phyloP scores from a whole-genome alignment of 2,797 vertebrate species.

The Ctenochaetus hawaiiensis region DNA sequence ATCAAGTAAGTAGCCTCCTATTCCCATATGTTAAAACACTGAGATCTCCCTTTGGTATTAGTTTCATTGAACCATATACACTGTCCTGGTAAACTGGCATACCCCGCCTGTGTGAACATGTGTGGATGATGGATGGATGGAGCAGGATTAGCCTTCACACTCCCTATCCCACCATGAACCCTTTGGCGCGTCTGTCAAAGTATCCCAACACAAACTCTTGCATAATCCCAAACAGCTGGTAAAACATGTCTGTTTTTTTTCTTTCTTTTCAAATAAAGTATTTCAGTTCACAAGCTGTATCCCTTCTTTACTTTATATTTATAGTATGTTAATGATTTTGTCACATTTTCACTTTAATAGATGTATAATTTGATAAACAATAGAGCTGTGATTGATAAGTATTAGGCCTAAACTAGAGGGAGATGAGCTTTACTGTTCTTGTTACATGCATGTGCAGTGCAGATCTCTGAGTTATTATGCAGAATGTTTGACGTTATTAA shows the following conservation, averaged over 20 bases:
- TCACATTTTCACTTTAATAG: background rate
- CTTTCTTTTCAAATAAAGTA: background rate
- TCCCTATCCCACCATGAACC: slow-evolving; percentile 39
- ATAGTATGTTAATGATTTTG: background rate
- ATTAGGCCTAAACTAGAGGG: no score
- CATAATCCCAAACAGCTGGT: slow-evolving; percentile 67
- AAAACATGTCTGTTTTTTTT: slow-evolving; percentile 25
- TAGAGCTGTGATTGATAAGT: no score
- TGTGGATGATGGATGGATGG: slow-evolving; percentile 21
- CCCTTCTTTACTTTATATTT: background rate
- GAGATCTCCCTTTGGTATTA: background rate
- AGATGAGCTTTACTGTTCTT: no score
- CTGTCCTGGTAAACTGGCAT: slow-evolving; percentile 3
- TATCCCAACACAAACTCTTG: slow-evolving; percentile 38
- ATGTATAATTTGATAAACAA: no score
- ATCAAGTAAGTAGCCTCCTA: slow-evolving; percentile 91
- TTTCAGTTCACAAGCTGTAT: slow-evolving; percentile 23
- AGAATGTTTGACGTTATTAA: no score
- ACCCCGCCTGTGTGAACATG: background rate
- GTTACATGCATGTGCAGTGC: no score
- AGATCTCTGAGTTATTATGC: no score
- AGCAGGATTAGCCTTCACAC: slow-evolving; percentile 55
- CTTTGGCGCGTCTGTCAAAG: slow-evolving; percentile 35
- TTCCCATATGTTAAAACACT: background rate
- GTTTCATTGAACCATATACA: background rate